Base-by-base conservation (phyloP, 2,113 vertebrate species). In the Pycnonotus jocosus region DNA sequence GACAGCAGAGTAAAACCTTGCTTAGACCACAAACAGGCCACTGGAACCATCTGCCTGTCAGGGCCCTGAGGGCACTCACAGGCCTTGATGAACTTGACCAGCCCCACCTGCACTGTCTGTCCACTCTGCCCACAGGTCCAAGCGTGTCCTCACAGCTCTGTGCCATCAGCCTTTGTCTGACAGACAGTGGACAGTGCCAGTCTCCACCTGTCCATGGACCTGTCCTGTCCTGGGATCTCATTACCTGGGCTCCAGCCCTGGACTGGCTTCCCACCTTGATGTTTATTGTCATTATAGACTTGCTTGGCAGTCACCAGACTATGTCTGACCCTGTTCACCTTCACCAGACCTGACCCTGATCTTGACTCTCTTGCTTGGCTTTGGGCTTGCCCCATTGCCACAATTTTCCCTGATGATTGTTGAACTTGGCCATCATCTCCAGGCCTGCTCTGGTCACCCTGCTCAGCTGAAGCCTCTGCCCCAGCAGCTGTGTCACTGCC, bases 151-250 rank as follows among this genome's bases (percentile, higher is more conserved):
- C 5, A 12, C 20, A 84, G 65, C 65, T 48, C 66, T 42, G 40
- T 15, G 18, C 62, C 66, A 33, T 12, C 57, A 51, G 37, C 31
- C 62, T 40, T 27, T 21, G 40, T 50, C 65, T 79, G 50, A 65
- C 4, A 61, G 14, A 7, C 14, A 27, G 6, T 0, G 0, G 3
- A 44, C 47, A 60, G 23, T 17, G 18, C 30, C 62, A 28, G 21
- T 23, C 35, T 57, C 61, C 33, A 56, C n/a, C 62, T 44, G 50
- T 4, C 62, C 48, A 30, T 8, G 44, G 28, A 71, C 33, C 21
- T 54, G 35, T 42, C 25, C 51, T 45, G 24, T 11, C 57, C 77
- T 40, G 3, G 25, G 31, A 60, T 50, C 27, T 58, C 31, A 6
- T 3, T 4, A 30, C 9, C 54, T 53, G 58, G 31, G 15, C 56